Evolutionary conservation across 2,113 vertebrate genomes (phyloP).

Genomic region (Passer domesticus): DNA sequence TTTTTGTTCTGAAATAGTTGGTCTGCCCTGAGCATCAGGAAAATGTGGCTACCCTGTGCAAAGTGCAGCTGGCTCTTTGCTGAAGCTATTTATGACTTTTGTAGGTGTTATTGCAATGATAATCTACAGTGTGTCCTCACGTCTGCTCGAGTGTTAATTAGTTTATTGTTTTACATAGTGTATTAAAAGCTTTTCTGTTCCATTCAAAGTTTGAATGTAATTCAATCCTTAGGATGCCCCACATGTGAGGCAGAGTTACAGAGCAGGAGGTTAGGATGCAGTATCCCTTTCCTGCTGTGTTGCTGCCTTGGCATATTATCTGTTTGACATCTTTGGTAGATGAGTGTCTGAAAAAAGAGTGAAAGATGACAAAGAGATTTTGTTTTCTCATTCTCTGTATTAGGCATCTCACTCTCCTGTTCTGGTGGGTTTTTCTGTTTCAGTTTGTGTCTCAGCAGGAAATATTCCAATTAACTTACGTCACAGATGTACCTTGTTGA

Average conservation of each 20-base stretch:
- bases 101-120: background rate
- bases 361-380: background rate
- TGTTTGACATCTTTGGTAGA: background rate
- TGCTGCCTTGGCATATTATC: background rate
- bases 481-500: background rate
- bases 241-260: background rate
- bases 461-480: background rate
- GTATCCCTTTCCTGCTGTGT: background rate
- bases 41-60: background rate
- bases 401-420: background rate
- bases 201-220: background rate
- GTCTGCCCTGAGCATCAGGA: background rate
- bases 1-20: background rate
- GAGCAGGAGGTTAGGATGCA: background rate
- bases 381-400: background rate
- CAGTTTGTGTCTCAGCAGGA: background rate
- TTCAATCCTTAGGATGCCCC: background rate
- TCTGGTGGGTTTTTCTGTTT: background rate
- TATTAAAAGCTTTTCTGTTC: background rate
- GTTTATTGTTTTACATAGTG: background rate
- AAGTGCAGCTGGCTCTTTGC: background rate
- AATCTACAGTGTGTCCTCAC: background rate
- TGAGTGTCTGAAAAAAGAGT: background rate
- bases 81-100: background rate
- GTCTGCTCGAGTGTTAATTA: rapidly evolving